A percentile compares a stretch with the other conserved stretches of the same genome.
Evolutionary conservation across 2,888 invertebrate species (phyloP).

Genomic region (Synergus laeviventris): DNA sequence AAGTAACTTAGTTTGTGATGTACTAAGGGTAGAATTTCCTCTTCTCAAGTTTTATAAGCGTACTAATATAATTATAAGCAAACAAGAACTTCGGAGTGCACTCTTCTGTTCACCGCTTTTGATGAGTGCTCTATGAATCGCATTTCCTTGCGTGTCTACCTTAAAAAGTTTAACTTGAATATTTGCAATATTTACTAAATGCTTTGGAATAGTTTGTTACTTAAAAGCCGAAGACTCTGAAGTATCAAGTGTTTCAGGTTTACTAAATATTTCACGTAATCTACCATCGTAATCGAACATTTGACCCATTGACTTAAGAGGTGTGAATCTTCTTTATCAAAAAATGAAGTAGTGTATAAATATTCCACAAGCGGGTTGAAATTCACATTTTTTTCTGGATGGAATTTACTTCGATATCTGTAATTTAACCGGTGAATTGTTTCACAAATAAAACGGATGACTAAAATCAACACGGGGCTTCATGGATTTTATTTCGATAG

Average conservation of each 20-base stretch:
- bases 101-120: conserved; percentile 36
- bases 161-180: conserved; percentile 7
- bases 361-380: neutral
- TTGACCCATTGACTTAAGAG: neutral
- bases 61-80: conserved; percentile 36
- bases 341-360: neutral
- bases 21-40: conserved; percentile 34
- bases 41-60: conserved; percentile 32
- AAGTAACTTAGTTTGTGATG: conserved; percentile 40
- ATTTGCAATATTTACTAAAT: conserved; percentile 4
- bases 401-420: neutral
- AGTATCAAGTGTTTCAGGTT: neutral
- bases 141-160: conserved; percentile 8
- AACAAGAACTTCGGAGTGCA: conserved; percentile 32
- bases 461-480: neutral
- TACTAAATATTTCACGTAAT: neutral
- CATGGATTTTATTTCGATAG: conserved; percentile 3
- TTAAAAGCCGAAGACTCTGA: neutral
- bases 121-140: neutral
- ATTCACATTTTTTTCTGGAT: neutral
- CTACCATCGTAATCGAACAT: neutral
- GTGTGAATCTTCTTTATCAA: too few relatives aligned
- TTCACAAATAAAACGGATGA: neutral
- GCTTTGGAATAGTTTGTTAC: neutral
- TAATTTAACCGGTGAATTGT: neutral